phyloP scores from a whole-genome alignment of 2,113 vertebrate species.

The Zosterops pallidus region DNA sequence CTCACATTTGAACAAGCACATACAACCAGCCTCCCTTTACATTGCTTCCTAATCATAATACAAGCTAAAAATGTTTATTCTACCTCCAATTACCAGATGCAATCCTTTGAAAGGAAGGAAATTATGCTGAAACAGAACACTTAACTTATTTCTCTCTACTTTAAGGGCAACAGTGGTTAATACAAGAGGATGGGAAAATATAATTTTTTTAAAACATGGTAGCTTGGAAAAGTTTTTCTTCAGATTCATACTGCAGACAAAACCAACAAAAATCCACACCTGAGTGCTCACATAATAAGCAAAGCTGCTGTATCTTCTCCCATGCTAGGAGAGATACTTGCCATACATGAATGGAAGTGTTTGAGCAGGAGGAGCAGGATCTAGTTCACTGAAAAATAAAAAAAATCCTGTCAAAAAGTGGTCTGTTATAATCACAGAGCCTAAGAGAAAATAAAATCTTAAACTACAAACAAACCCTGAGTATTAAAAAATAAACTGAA shows the following conservation, averaged over 20 bases:
- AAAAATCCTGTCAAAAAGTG: neutral
- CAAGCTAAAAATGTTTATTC: neutral
- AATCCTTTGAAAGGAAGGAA: neutral
- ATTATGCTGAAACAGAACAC: neutral
- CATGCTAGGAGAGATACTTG: neutral
- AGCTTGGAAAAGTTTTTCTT: neutral
- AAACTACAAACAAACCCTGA: neutral
- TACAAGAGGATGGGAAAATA: neutral
- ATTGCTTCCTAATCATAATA: neutral
- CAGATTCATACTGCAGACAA: neutral
- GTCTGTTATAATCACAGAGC: neutral
- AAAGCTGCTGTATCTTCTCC: neutral
- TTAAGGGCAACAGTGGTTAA: neutral
- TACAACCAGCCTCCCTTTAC: neutral
- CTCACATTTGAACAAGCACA: neutral
- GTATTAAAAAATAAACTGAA: neutral
- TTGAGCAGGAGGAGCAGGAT: neutral
- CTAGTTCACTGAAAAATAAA: neutral
- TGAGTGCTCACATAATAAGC: neutral
- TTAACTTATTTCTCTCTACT: neutral
- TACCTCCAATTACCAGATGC: neutral
- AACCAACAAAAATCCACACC: neutral
- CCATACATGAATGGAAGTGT: neutral
- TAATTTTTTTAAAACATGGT: neutral
- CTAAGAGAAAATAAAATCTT: neutral